phyloP scores from a whole-genome alignment of 2,888 invertebrate genomes.

The Caradrina clavipalpis region DNA sequence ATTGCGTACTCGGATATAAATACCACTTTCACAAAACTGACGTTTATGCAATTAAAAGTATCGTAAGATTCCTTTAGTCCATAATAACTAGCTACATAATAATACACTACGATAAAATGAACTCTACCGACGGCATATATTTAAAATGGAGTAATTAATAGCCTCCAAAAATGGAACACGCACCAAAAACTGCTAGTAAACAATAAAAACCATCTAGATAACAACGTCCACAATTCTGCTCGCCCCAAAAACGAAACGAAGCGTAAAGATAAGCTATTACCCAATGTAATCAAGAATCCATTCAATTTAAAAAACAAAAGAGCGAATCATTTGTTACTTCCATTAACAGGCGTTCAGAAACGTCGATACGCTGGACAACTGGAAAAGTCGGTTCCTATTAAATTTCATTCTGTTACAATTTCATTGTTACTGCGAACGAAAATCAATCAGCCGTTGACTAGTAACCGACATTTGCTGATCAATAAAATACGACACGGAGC shows the following conservation, averaged over 20 bases:
- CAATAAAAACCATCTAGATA: conserved; percentile 43
- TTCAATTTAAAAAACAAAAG: conserved; percentile 62
- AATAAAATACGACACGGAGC: conserved; percentile 16
- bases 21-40: no score
- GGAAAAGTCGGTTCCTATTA: conserved; percentile 50
- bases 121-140: not conserved
- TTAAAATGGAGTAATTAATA: not conserved
- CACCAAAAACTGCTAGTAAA: conserved; percentile 30
- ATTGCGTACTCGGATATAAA: no score
- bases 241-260: conserved; percentile 50
- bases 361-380: conserved; percentile 55
- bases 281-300: conserved; percentile 63
- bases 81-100: no score
- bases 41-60: no score
- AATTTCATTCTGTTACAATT: conserved; percentile 58
- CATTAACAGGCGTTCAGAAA: conserved; percentile 57
- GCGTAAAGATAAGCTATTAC: conserved; percentile 60
- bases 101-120: no score
- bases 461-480: conserved; percentile 39
- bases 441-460: conserved; percentile 52
- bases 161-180: conserved; percentile 8
- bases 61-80: no score
- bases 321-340: conserved; percentile 61
- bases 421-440: conserved; percentile 32
- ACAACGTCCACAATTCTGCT: conserved; percentile 42